Evolutionary conservation across 2,797 vertebrate genomes (phyloP).

Genomic region (Gila robusta): DNA sequence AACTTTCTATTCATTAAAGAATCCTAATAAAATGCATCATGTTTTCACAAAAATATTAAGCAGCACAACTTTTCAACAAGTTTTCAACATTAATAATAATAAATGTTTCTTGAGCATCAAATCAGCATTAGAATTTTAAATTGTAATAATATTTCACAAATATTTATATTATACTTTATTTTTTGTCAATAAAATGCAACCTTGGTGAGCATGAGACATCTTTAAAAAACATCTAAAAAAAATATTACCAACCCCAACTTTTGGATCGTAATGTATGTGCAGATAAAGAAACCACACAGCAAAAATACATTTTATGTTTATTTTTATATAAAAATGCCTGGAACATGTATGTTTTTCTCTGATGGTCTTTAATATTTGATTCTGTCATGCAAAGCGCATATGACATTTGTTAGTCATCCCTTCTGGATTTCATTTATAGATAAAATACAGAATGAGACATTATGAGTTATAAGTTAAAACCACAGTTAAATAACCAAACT

Average conservation of each 20-base stretch:
- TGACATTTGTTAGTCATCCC: conserved; percentile 23
- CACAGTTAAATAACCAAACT: neutral
- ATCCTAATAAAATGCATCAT: neutral
- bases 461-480: conserved; percentile 9
- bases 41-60: neutral
- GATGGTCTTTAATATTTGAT: too few species aligned
- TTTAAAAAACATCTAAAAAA: neutral
- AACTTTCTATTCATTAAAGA: neutral
- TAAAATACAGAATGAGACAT: neutral
- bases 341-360: neutral
- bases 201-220: neutral
- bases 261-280: neutral
- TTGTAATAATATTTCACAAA: neutral
- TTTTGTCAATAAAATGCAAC: neutral
- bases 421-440: conserved; percentile 9
- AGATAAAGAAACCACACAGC: neutral
- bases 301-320: neutral
- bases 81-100: neutral
- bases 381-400: neutral
- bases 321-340: neutral
- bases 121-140: neutral
- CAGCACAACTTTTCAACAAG: too few species aligned
- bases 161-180: neutral
- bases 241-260: neutral
- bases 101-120: neutral